Evolutionary conservation across 2,797 vertebrate species (phyloP), one percentile per base, ranked within the genome.

Genomic region (Epinephelus coioides): DNA sequence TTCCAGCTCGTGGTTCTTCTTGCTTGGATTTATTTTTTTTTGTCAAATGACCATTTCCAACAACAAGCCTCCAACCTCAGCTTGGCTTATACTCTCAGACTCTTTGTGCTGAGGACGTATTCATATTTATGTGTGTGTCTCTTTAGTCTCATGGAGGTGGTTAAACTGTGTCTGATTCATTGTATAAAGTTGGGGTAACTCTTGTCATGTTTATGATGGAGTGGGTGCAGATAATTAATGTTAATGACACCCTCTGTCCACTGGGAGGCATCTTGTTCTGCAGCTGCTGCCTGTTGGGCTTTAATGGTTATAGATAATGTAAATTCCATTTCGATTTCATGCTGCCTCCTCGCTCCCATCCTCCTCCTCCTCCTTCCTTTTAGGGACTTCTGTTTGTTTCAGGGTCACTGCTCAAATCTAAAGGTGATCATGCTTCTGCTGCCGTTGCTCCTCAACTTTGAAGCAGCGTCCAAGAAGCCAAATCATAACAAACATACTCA

Each of bases 321-420:
- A 49, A 83, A 88, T 86, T 79, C 86, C 74, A 69, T 61, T 80
- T 83, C 38, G 61, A 51, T 85, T 83, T 74, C 81, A 85, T 59
- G 50, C 61, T 15, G 25, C 55, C 74, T 81, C 62, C 30, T 76
- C 1, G 0, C 62, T 74, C 9, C 46, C 54, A 27, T 62, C 50
- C 51, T 75, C 70, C 69, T 64, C 53, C 30, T 73, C 21, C 10
- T 51, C 64, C 66, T 69, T 81, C 85, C 88, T 86, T 90, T 84
- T 88, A 83, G 62, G 89, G 85, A 69, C 68, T 79, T 85, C 34
- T 72, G 34, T 68, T 14, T 65, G 77, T 80, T 80, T 66, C 56
- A 34, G 23, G 73, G 21, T 78, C 66, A 51, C 69, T 50, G 46
- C 62, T 55, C 6, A 76, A 67, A 55, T 30, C 57, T 75, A 67